Conservation (phyloP, 2,888 invertebrate species). For the Synergus laeviventris region DNA sequence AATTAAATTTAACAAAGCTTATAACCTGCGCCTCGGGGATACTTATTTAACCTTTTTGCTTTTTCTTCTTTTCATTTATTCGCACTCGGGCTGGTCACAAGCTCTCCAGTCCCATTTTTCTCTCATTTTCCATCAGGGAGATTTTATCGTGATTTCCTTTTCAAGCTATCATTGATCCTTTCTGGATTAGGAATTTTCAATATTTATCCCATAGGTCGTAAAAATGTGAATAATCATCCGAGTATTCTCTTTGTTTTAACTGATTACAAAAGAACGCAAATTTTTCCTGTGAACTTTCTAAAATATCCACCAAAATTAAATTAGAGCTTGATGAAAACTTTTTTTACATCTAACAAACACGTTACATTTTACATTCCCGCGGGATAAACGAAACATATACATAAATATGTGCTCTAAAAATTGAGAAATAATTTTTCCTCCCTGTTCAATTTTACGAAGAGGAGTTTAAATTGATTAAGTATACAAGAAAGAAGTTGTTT, state of each 20-base stretch:
- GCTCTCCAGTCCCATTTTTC: not conserved
- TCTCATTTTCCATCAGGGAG: not conserved
- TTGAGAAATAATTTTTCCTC: not conserved
- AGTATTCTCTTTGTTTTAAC: no score
- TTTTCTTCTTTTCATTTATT: not conserved
- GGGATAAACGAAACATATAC: conserved; percentile 5
- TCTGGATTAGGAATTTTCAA: not conserved
- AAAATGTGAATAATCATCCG: not conserved
- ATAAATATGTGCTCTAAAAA: not conserved
- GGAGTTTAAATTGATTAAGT: not conserved
- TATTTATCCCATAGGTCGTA: not conserved
- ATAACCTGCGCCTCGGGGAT: conserved; percentile 48
- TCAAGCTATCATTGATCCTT: not conserved
- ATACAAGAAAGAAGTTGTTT: not conserved
- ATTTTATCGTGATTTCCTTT: not conserved
- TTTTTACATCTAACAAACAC: conserved; percentile 7
- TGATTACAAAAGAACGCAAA: no score
- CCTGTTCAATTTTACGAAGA: not conserved
- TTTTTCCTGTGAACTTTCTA: not conserved
- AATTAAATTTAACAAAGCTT: conserved; percentile 64
- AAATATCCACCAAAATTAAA: not conserved
- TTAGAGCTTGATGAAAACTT: conserved; percentile 13
- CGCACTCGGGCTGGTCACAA: not conserved
- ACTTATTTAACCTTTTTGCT: not conserved
- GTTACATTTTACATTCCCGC: conserved; percentile 2